Conservation (phyloP, 2,797 vertebrate genomes). For the Loriculus beryllinus region DNA sequence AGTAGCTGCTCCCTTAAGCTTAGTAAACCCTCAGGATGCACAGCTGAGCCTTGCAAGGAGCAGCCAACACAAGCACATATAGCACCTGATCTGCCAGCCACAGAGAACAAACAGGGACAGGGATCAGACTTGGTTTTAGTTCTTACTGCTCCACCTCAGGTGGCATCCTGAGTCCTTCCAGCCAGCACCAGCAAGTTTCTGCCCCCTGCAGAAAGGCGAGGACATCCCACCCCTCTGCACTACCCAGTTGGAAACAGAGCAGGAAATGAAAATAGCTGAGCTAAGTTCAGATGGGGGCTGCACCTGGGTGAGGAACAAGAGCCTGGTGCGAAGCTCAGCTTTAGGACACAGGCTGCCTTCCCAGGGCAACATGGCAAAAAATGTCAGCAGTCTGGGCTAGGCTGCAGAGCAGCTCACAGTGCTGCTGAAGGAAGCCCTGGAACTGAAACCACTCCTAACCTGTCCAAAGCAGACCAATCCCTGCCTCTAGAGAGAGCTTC, state of each 20-base stretch:
- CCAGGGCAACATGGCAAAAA: not conserved
- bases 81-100: not conserved
- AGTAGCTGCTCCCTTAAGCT: not conserved
- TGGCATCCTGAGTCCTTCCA: not conserved
- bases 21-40: not conserved
- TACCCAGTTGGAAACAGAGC: not conserved
- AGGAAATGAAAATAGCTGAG: not conserved
- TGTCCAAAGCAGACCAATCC: not conserved
- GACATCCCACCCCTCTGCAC: not conserved
- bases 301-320: rapidly evolving
- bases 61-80: rapidly evolving
- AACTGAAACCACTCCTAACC: not conserved
- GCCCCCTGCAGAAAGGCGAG: not conserved
- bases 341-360: not conserved
- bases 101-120: rapidly evolving
- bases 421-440: not conserved
- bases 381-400: not conserved
- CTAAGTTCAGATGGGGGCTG: not conserved
- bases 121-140: rapidly evolving
- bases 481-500: not conserved
- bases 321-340: rapidly evolving
- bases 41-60: not conserved
- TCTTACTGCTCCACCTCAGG: not conserved
- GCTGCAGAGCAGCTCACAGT: not conserved
- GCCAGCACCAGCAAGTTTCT: not conserved